A percentile compares a stretch with the other conserved stretches of the same genome.
These are phyloP conservation scores for Platalea minor DNA, from an alignment of 2,797 vertebrate genomes.

Conservation along the genomic window DNA sequence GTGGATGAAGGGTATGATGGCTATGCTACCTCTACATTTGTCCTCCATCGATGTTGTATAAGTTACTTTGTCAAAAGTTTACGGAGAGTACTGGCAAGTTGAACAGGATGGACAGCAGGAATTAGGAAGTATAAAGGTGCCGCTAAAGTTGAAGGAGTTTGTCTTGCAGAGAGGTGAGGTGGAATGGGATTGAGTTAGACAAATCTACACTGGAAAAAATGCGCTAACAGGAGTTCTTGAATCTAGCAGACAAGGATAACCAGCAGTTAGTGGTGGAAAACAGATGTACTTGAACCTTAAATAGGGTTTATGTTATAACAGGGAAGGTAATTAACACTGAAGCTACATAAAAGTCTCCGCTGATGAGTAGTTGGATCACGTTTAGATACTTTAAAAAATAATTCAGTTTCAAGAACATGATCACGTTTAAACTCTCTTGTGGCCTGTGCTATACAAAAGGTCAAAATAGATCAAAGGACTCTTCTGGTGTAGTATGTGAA, in stretches of 20 bases:
- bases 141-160: not conserved
- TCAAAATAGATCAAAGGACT: not conserved
- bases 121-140: not conserved
- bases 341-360: not conserved
- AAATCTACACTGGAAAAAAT: not conserved
- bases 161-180: not conserved
- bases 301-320: not conserved
- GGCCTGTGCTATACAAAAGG: not conserved
- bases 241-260: not conserved
- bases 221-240: not conserved
- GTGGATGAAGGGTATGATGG: not conserved
- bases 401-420: not conserved
- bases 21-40: not conserved
- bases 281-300: not conserved
- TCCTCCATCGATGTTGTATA: rapidly evolving
- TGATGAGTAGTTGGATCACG: not conserved
- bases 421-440: not conserved
- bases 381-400: not conserved
- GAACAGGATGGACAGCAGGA: not conserved
- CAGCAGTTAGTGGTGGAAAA: not conserved
- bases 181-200: not conserved
- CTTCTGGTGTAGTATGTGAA: not conserved
- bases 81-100: not conserved
- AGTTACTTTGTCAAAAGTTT: not conserved
- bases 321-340: not conserved